Base-by-base conservation (phyloP, 2,797 vertebrate genomes). In the Odontamblyopus lacepedii region DNA sequence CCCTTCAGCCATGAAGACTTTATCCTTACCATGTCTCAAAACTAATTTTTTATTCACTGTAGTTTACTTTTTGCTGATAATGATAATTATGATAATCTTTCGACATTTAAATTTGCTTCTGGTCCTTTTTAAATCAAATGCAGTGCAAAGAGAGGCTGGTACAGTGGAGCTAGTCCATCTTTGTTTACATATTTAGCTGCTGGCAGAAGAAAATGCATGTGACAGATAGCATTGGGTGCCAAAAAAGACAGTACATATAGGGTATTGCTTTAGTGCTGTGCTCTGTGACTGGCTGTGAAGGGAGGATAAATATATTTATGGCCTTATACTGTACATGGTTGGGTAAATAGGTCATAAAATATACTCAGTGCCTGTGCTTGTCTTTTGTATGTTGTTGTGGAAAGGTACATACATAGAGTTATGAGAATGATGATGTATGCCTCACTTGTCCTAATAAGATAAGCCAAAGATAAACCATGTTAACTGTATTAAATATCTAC, bases 261-360 rank as follows among this genome's bases (percentile, higher is more conserved):
- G 63, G 66, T 56, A 57, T 64, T 70, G 60, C 53, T 70, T 53
- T 69, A 35, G 30, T n/a, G 53, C 66, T 48, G 9, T 5, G 32
- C 5, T 30, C 2, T 27, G 55, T 68, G 38, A 41, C 50, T 60
- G 27, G 41, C 6, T 26, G 27, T 71, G 48, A 0, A 62, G 41
- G 38, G 23, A 6, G 65, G 38, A 63, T 13, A 56, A n/a, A 55
- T 70, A n/a, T 82, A 18, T 82, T 71, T 63, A 53, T 59, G 41
- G 48, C 66, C 11, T 69, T 38, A 12, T 11, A 66, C 15, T 38
- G 9, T 11, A 66, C 15, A 2, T 57, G 72, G 30, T 38, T 63
- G 7, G 12, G 75, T 55, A 63, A 29, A 67, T 3, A 11, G 67
- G 32, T 35, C 32, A 56, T 68, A 68, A 57, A 32, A 55, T 68